phyloP scores from a whole-genome alignment of 2,113 vertebrate species.

The Ameiurus melas region DNA sequence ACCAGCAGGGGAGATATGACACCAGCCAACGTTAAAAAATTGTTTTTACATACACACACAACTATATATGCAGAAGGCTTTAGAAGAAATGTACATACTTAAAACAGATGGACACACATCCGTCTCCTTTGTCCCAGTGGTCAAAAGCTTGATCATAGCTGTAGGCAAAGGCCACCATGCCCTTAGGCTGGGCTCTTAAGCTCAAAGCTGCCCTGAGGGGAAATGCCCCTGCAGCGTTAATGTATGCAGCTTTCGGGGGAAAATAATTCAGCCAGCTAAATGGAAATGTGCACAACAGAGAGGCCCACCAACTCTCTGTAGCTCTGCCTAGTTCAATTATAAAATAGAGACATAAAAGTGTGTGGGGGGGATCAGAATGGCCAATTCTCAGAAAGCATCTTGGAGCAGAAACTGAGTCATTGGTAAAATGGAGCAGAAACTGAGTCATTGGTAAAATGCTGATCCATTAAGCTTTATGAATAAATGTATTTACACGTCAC shows the following conservation, averaged over 20 bases:
- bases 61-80: background rate
- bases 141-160: slow-evolving; percentile 35
- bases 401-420: background rate
- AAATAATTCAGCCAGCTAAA: background rate
- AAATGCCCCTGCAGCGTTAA: slow-evolving; percentile 8
- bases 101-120: background rate
- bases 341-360: slow-evolving; percentile 8
- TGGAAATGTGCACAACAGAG: slow-evolving; percentile 17
- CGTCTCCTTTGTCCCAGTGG: background rate
- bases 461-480: background rate
- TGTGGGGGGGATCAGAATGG: background rate
- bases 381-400: background rate
- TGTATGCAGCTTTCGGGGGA: slow-evolving; percentile 1
- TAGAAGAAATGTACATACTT: background rate
- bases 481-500: background rate
- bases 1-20: background rate
- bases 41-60: slow-evolving; percentile 5
- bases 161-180: slow-evolving; percentile 11
- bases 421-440: background rate
- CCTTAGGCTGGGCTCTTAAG: slow-evolving; percentile 35
- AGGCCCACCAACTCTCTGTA: background rate
- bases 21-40: slow-evolving; percentile 44
- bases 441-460: background rate
- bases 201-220: slow-evolving; percentile 12
- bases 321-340: background rate